These are phyloP conservation scores for Selenia dentaria DNA, from an alignment of 2,888 invertebrate genomes.

Conservation along the genomic window DNA sequence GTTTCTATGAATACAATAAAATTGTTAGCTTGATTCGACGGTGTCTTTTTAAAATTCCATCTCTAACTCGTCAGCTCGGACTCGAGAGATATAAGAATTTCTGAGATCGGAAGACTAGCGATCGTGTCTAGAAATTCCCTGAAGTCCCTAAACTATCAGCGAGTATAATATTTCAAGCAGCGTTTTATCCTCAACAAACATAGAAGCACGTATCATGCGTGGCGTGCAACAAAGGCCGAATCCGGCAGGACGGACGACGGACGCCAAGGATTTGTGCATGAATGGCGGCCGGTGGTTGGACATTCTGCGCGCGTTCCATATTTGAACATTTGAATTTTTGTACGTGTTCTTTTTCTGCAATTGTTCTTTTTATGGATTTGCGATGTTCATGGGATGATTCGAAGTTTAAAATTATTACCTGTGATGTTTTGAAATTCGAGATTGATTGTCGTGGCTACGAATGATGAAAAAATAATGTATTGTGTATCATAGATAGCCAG, in stretches of 20 bases:
- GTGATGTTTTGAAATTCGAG: no score
- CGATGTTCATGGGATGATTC: neutral
- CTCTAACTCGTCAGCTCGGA: no score
- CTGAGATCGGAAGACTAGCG: no score
- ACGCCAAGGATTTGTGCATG: slow-evolving; percentile 26
- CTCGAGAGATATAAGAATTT: no score
- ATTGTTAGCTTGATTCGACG: no score
- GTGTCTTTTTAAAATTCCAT: no score
- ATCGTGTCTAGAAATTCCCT: no score
- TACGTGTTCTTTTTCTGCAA: slow-evolving; percentile 1
- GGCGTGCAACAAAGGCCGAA: slow-evolving; percentile 24
- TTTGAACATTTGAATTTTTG: slow-evolving; percentile 25
- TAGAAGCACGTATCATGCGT: slow-evolving; percentile 20
- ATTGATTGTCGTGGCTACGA: no score
- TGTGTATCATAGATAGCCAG: no score
- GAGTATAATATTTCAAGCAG: slow-evolving; percentile 4
- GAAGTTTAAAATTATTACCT: neutral
- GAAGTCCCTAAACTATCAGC: no score
- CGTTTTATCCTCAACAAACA: slow-evolving; percentile 28
- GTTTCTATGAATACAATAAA: no score
- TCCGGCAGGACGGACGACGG: slow-evolving; percentile 12
- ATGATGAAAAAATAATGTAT: no score
- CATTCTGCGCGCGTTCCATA: slow-evolving; percentile 24
- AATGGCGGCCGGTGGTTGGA: slow-evolving; percentile 20
- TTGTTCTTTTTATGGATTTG: neutral